Conservation (phyloP, 30 jellyfish, hydroid and myxozoan species). For the Clytia hemisphaerica region DNA sequence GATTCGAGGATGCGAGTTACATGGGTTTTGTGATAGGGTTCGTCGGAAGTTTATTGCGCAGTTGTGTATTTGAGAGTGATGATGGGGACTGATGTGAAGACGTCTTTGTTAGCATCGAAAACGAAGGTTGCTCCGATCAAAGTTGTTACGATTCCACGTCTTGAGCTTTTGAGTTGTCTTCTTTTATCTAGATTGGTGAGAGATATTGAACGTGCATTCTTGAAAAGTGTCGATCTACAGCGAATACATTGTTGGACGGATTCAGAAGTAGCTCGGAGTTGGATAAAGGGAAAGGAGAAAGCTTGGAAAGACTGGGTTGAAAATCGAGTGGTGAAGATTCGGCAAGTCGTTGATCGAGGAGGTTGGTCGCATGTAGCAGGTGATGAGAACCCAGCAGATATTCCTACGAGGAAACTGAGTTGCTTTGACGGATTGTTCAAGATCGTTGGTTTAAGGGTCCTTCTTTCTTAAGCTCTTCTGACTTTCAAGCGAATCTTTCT, state of each 20-base stretch:
- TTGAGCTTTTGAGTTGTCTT: slow-evolving; percentile 14
- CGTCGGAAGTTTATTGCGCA: slow-evolving; percentile 32
- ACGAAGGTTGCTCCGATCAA: slow-evolving; percentile 34
- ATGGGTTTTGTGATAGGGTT: slow-evolving; percentile 57
- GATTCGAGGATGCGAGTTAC: slow-evolving; percentile 31
- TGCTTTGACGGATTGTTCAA: not conserved
- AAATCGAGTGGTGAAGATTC: slow-evolving; percentile 33
- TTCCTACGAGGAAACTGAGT: slow-evolving; percentile 14
- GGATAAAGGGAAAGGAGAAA: slow-evolving; percentile 29
- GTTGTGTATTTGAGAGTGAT: slow-evolving; percentile 3
- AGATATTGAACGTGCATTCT: slow-evolving; percentile 7
- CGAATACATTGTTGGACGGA: slow-evolving; percentile 18
- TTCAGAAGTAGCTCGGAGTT: slow-evolving; percentile 3
- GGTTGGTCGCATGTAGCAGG: slow-evolving; percentile 27
- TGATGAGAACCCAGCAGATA: slow-evolving; percentile 28
- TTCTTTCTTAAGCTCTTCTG: too few relatives aligned
- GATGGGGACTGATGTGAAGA: not conserved
- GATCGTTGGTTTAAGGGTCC: not conserved
- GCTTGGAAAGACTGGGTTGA: slow-evolving; percentile 26
- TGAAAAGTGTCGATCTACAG: not conserved
- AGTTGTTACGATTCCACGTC: slow-evolving; percentile 29
- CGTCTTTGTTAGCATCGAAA: slow-evolving; percentile 23
- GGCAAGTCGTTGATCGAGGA: slow-evolving; percentile 1
- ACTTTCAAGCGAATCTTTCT: too few relatives aligned
- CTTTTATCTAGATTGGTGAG: slow-evolving; percentile 16